These are phyloP conservation scores for Galeruca laticollis DNA, from an alignment of 2,888 invertebrate genomes.

Conservation along the genomic window DNA sequence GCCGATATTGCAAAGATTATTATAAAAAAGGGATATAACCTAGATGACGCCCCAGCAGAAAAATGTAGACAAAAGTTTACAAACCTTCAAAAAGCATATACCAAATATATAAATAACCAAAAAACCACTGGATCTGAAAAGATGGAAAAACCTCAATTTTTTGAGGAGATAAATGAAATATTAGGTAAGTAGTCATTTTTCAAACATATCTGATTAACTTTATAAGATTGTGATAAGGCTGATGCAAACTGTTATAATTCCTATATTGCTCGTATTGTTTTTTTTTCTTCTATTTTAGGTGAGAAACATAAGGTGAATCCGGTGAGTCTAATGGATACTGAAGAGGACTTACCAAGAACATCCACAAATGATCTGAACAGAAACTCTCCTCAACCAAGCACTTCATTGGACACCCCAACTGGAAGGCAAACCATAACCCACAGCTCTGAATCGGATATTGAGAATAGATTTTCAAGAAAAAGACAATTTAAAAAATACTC, in stretches of 20 bases:
- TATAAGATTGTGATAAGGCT: too few relatives aligned
- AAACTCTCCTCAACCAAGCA: too few relatives aligned
- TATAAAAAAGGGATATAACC: neutral
- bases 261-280: too few relatives aligned
- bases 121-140: conserved; percentile 10
- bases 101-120: neutral
- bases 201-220: neutral
- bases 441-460: too few relatives aligned
- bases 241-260: too few relatives aligned
- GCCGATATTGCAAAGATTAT: conserved; percentile 4
- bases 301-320: conserved; percentile 11
- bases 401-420: too few relatives aligned
- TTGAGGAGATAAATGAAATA: conserved; percentile 8
- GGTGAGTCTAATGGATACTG: neutral
- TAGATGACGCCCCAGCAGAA: conserved; percentile 5
- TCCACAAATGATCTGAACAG: too few relatives aligned
- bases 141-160: conserved; percentile 6
- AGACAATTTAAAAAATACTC: too few relatives aligned
- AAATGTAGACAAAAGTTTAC: conserved; percentile 17
- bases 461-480: too few relatives aligned
- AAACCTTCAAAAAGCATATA: conserved; percentile 15
- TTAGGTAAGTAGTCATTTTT: conserved; percentile 5
- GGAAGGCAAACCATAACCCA: too few relatives aligned
- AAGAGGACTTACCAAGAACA: too few relatives aligned
- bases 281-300: neutral